Base-by-base conservation (phyloP, 2,888 invertebrate genomes). In the Ganaspis brasiliensis region DNA sequence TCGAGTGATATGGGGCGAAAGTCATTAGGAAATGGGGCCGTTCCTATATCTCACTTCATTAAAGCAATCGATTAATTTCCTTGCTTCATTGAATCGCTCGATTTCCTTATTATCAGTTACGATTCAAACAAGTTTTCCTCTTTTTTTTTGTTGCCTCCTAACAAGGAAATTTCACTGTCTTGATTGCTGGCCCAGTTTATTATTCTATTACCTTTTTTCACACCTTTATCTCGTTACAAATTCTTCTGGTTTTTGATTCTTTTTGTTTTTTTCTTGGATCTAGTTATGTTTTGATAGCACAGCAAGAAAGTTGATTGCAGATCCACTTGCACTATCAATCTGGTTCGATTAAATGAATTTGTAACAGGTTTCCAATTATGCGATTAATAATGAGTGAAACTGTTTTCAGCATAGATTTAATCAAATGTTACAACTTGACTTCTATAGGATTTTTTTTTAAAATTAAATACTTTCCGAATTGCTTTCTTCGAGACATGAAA, bases 51-150 rank as follows among this genome's bases (percentile, higher is more conserved):
- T 67, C 21, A 24, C 40, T 67, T 67, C 26, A 45, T 67, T 63
- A 61, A 61, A 35, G 35, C 21, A 67, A 24, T 45, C 21, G 67
- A 67, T 67, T 67, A 67, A 45, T 45, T 45, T 67, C 8, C 45
- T 26, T 67, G 67, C n/a, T 45, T 21, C 45, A 67, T 45, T 45
- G n/a, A 40, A 26, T 67, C 9, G n/a, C 8, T 40, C 8, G 40
- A 45, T 67, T 67, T 67, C 40, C 67, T 45, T 67, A 67, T 67
- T 67, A 67, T 67, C 67, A 67, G 40, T 67, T 45, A 67, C 24
- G 67, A 67, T 45, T 45, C 14, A 19, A 45, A 63, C 63, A 6
- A 45, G 45, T 45, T 67, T 67, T 37, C n/a, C 40, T 5, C n/a
- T 6, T 67, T 67, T 56, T 24, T 52, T 4, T 45, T 26, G 26